These are phyloP conservation scores for Crotalus helleri DNA, from an alignment of 2,113 vertebrate genomes.

Conservation along the genomic window DNA sequence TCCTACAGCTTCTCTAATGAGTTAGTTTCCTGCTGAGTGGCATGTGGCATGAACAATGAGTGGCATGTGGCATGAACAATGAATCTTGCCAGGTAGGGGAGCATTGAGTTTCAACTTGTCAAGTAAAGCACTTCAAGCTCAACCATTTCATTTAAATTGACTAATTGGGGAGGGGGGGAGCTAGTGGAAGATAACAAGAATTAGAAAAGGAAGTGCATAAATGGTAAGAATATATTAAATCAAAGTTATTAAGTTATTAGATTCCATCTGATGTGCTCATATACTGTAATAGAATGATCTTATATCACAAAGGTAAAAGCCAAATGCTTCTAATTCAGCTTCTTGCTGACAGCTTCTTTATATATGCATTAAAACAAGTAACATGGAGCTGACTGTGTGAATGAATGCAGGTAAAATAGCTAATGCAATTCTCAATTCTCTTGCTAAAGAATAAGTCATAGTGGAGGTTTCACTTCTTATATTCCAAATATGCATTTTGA, in stretches of 20 bases:
- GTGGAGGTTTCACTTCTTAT: not conserved
- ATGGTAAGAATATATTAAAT: conserved; percentile 22
- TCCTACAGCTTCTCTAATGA: conserved; percentile 9
- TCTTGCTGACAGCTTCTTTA: not conserved
- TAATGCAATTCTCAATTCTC: not conserved
- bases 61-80: not conserved
- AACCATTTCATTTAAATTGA: conserved; percentile 1
- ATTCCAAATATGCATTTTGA: not conserved
- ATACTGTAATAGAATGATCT: not conserved
- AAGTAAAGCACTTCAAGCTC: conserved; percentile 15
- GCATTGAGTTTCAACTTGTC: rapidly evolving
- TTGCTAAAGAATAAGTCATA: not conserved
- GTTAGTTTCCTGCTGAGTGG: conserved; percentile 14
- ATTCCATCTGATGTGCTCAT: not conserved
- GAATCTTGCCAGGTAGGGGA: not conserved
- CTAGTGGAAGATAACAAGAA: not conserved
- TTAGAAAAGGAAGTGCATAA: not conserved
- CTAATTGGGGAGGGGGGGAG: not conserved
- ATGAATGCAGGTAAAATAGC: not conserved
- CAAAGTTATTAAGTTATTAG: conserved; percentile 20
- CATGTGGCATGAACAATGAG: not conserved
- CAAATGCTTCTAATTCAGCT: not conserved
- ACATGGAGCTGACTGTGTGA: not conserved
- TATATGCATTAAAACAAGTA: not conserved
- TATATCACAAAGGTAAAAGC: not conserved